Evolutionary conservation across 2,113 vertebrate genomes (phyloP), one percentile per base, ranked within the genome.

Genomic region (Ceuthmochares aereus): DNA sequence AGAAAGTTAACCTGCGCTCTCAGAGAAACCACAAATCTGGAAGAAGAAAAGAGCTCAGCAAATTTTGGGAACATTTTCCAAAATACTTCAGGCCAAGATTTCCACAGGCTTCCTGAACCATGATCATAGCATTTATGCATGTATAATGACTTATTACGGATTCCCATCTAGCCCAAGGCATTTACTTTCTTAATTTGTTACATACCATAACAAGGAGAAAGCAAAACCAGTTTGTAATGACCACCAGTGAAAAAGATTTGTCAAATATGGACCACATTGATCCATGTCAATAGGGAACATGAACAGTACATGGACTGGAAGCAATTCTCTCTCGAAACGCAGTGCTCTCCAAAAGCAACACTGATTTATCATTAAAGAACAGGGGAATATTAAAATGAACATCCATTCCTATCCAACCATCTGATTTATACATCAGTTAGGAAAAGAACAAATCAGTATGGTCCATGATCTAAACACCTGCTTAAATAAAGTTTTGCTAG

Each of bases 1-100:
- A 76, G 43, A 60, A 82, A 64, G 72, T 63, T 93, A 93, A 86
- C 85, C 72, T 90, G 68, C 7, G 5, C 52, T 49, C 63, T 60
- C 43, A 78, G n/a, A 90, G 34, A 95, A 93, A 92, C 25, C 83
- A 84, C 88, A 84, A 64, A 85, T 30, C 47, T 92, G 91, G 72
- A 86, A 93, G 92, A 92, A 88, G 68, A 92, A 93, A 84, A 92
- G 62, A 89, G 56, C 77, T 87, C 52, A 90, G 34, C 27, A 88
- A 72, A 88, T 70, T 94, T 67, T 83, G 55, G 78, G 93, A 94
- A 51, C 47, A 4, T 80, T 84, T 95, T 82, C 73, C 73, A 72
- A 70, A 95, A 84, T 40, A 86, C 60, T 90, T 84, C 77, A 77
- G 58, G 69, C 56, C 72, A 92, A 54, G 81, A 85, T 93, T 90